Evolutionary conservation across 2,113 vertebrate genomes (phyloP).

Genomic region (Eidolon helvum): DNA sequence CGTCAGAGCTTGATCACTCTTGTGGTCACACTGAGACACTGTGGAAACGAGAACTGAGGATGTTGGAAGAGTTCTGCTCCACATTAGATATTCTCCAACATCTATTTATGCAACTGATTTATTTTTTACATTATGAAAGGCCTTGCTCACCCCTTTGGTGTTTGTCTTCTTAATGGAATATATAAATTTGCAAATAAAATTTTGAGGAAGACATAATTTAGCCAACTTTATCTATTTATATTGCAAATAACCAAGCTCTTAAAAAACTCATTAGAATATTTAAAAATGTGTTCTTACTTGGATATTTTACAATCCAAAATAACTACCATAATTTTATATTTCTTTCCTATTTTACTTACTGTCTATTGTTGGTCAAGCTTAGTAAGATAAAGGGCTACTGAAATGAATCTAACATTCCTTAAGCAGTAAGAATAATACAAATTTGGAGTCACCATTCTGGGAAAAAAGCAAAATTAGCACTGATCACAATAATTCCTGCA

Average conservation of each 20-base stretch:
- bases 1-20: not conserved
- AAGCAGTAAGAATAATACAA: not conserved
- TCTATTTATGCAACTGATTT: not conserved
- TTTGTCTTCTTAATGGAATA: not conserved
- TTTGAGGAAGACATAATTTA: not conserved
- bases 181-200: not conserved
- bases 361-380: not conserved
- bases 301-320: not conserved
- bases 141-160: not conserved
- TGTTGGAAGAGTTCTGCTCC: not conserved
- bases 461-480: not conserved
- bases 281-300: conserved; percentile 1
- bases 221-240: not conserved
- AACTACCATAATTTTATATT: not conserved
- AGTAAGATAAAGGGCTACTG: not conserved
- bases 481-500: not conserved
- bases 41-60: not conserved
- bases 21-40: not conserved
- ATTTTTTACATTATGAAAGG: not conserved
- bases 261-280: not conserved
- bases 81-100: not conserved
- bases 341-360: not conserved
- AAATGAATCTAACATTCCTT: not conserved
- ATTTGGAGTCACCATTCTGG: not conserved
- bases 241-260: not conserved